Conservation (phyloP, 2,888 invertebrate genomes). For the Trilocha varians region DNA sequence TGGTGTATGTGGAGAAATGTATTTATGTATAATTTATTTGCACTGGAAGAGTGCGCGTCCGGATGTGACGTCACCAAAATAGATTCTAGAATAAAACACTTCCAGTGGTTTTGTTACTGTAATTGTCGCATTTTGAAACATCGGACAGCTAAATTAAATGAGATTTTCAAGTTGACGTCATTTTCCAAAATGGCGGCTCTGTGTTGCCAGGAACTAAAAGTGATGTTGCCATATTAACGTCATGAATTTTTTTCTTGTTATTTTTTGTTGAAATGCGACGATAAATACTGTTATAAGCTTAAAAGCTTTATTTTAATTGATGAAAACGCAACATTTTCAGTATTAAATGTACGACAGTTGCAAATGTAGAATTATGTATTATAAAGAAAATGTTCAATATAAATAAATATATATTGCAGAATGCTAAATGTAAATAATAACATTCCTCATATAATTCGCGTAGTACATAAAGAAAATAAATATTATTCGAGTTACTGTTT, state of each 20-base stretch:
- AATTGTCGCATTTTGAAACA: no score
- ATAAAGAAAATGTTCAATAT: slow-evolving; percentile 25
- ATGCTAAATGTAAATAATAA: slow-evolving; percentile 70
- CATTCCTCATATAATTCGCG: slow-evolving; percentile 73
- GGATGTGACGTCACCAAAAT: background rate
- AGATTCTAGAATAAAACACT: background rate
- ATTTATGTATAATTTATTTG: slow-evolving; percentile 4
- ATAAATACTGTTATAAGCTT: background rate
- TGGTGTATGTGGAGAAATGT: slow-evolving; percentile 1
- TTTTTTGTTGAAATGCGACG: background rate
- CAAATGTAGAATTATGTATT: slow-evolving; percentile 32
- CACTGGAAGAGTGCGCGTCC: background rate
- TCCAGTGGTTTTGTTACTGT: no score
- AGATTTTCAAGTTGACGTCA: no score
- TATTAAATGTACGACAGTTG: slow-evolving; percentile 46
- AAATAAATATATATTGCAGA: slow-evolving; percentile 43
- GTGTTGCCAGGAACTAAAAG: no score
- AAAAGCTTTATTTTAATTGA: slow-evolving; percentile 3
- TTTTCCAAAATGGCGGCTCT: no score
- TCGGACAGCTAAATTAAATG: no score
- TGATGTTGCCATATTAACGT: background rate
- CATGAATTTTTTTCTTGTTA: background rate
- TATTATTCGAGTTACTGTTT: slow-evolving; percentile 73
- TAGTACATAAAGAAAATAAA: slow-evolving; percentile 66
- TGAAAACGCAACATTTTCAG: slow-evolving; percentile 40